Percentiles rank a stretch among this genome's conserved stretches.
Conservation (phyloP, 2,797 vertebrate species). For the Eulemur mongoz region DNA sequence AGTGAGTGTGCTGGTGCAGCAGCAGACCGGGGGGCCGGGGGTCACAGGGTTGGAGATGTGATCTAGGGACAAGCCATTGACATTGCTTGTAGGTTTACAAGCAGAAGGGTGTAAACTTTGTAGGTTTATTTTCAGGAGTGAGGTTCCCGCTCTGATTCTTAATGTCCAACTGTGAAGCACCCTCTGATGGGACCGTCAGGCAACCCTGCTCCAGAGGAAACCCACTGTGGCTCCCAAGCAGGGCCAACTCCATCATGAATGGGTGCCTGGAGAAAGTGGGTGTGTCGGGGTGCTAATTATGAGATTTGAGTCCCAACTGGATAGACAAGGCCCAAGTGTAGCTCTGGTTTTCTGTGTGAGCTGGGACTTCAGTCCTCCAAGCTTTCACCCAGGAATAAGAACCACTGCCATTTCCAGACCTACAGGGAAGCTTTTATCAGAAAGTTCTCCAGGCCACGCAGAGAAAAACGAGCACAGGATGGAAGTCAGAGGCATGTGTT, state of each 20-base stretch:
- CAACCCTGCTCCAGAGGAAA: neutral
- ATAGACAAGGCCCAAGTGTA: neutral
- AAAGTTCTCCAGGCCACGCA: neutral
- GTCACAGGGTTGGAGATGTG: neutral
- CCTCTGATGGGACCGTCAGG: neutral
- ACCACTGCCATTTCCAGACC: neutral
- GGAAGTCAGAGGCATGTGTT: neutral
- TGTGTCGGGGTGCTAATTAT: neutral
- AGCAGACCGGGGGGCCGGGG: neutral
- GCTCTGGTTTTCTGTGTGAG: neutral
- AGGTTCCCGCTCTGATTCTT: neutral
- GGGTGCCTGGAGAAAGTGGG: neutral
- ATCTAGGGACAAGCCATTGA: neutral
- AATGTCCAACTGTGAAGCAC: neutral
- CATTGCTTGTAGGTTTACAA: no score
- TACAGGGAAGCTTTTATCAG: neutral
- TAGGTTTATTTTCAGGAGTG: neutral
- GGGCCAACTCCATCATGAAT: neutral
- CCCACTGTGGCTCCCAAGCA: neutral
- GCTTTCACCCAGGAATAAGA: neutral
- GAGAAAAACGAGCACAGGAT: neutral
- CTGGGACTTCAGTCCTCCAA: neutral
- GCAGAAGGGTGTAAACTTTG: no score
- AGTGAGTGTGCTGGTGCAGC: neutral
- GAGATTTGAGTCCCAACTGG: neutral